Evolutionary conservation across 30 jellyfish, hydroid and myxozoan species (phyloP), one percentile per base, ranked within the genome.

Genomic region (Aurelia aurita): DNA sequence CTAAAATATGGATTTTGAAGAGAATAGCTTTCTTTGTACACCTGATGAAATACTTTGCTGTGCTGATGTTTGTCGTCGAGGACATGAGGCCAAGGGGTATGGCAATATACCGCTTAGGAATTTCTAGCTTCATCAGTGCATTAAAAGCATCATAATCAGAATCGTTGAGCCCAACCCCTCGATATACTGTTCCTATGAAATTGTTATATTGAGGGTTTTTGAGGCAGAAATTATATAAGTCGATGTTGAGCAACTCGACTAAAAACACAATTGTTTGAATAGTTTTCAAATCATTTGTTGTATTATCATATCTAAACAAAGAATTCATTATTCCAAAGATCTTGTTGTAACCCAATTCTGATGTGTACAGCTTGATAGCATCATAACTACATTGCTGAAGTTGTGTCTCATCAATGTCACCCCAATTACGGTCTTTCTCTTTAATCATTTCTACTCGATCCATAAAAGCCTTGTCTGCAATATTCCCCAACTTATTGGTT

Each of bases 51-150:
- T 25, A 16, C 57, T 64, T 69, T 14, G 98, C 96, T 11, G 63
- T 74, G 47, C 69, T 70, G 31, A 68, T 5, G 19, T 77, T 74
- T 22, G 82, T 47, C 31, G 90, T 75, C 39, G 96, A 62, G 22
- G 98, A 91, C 98, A 89, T 82, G 14, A 91, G 82, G 16, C 93
- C 87, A n/a, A 91, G 74, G 16, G 98, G 98, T 18, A 91, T 74
- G 12, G 98, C 87, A 9, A 91, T 91, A 66, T 84, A 91, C n/a
- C 98, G 85, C 22, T 91, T 79, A 15, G 86, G 85, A 20, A 91
- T 91, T 1, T 82, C 92, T 20, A 27, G 58, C 22, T 58, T 58
- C 82, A 76, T 81, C 19, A 91, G 69, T 4, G 72, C 34, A 43
- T 69, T 35, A 58, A 91, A 91, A 0, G 94, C 87, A 35, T 85